Percentiles rank a stretch among this genome's conserved stretches.
Evolutionary conservation across 2,113 vertebrate species (phyloP).

Genomic region (Rynchops niger): DNA sequence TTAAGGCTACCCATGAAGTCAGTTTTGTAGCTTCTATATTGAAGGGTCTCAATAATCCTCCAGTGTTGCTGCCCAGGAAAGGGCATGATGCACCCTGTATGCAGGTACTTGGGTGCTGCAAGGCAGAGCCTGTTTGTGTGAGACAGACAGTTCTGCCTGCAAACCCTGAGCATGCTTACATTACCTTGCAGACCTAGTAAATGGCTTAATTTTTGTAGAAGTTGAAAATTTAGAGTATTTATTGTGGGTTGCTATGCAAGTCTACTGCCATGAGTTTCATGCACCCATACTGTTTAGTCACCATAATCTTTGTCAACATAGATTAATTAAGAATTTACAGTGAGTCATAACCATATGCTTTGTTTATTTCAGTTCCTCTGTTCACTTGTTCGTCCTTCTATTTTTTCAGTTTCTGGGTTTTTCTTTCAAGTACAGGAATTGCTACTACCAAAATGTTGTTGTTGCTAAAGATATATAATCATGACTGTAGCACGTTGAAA

Average conservation of each 20-base stretch:
- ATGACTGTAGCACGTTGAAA: not conserved
- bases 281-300: not conserved
- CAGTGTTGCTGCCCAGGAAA: not conserved
- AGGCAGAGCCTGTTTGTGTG: not conserved
- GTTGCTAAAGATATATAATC: not conserved
- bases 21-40: not conserved
- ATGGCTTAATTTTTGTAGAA: not conserved
- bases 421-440: not conserved
- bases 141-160: not conserved
- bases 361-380: conserved; percentile 20
- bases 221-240: not conserved
- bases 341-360: conserved; percentile 13
- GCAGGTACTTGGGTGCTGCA: not conserved
- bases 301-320: not conserved
- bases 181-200: not conserved
- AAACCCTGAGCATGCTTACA: not conserved
- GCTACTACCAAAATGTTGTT: not conserved
- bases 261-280: not conserved
- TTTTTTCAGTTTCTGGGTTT: not conserved
- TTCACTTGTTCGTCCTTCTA: conserved; percentile 14
- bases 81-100: not conserved
- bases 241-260: not conserved
- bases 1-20: not conserved
- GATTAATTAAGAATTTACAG: not conserved
- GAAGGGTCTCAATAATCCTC: not conserved